Conservation (phyloP, 2,888 invertebrate genomes). For the Chrysomela aeneicollis region DNA sequence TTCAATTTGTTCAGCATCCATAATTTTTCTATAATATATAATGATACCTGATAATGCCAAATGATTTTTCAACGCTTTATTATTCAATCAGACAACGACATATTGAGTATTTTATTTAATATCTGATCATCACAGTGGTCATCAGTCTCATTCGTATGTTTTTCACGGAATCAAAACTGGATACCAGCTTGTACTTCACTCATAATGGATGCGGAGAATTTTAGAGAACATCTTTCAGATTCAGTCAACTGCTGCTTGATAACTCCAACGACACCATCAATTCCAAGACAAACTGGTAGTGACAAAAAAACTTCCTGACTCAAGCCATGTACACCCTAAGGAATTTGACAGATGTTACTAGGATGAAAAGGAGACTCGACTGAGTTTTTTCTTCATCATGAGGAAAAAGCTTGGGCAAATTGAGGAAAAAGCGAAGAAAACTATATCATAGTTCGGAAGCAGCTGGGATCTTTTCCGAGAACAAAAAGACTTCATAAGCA, state of each 20-base stretch:
- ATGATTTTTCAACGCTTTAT: background rate
- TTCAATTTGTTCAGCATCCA: too few relatives aligned
- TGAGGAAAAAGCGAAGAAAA: too few relatives aligned
- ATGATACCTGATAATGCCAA: too few relatives aligned
- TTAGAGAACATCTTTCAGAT: slow-evolving; percentile 38
- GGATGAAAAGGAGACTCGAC: background rate
- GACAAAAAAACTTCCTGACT: slow-evolving; percentile 47
- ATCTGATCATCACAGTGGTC: background rate
- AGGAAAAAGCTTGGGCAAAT: background rate
- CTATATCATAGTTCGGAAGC: too few relatives aligned
- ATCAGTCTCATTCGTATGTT: background rate
- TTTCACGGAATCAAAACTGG: slow-evolving; percentile 28
- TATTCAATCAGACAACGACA: background rate
- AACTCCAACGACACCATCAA: slow-evolving; percentile 35
- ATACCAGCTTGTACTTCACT: slow-evolving; percentile 68
- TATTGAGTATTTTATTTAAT: background rate
- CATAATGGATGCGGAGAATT: slow-evolving; percentile 70
- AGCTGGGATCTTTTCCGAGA: too few relatives aligned
- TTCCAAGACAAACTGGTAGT: slow-evolving; percentile 38
- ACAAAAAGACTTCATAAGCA: too few relatives aligned
- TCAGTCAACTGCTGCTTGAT: slow-evolving; percentile 35
- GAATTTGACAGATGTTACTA: slow-evolving; percentile 4
- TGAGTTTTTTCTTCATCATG: too few relatives aligned
- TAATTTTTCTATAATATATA: too few relatives aligned
- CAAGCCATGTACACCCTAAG: slow-evolving; percentile 43